Evolutionary conservation across 2,888 invertebrate genomes (phyloP), one percentile per base, ranked within the genome.

Genomic region (Lasioglossum vierecki): DNA sequence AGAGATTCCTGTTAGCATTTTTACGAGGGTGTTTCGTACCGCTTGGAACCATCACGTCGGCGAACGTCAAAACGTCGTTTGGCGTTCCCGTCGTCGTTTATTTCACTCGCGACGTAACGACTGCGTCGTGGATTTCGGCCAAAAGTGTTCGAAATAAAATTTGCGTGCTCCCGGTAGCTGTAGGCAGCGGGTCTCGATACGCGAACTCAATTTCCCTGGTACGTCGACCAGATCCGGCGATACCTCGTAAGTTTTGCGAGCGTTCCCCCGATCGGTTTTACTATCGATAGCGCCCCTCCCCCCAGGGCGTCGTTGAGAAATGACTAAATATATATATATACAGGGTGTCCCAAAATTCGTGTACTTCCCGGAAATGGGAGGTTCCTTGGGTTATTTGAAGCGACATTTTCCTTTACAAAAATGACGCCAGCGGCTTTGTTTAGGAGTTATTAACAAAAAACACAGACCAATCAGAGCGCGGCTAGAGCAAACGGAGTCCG

Each of bases 151-250:
- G 66, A 76, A 78, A 79, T 81, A 76, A 84, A 86, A 86, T 86
- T 86, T 84, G 72, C 85, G 66, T 78, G 76, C 63, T 46, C 35
- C 68, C 78, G n/a, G 41, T 73, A 5, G 18, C 15, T 41, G 57
- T 76, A 76, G 49, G 60, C 26, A 44, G n/a, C 41, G 11, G 39
- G 8, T 5, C 74, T 53, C 60, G 63, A 35, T 57, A 46, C 53
- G 53, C 74, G 63, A 75, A 80, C 76, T 84, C 85, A 71, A 85
- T 85, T 85, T 85, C 80, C 76, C 63, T 70, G 76, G 74, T 76
- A 76, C 72, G 70, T 44, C 60, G 76, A 46, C 73, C 71, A 66
- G 77, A 79, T 49, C 39, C 71, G 68, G 22, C 81, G 85, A 77
- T 79, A 77, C 41, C 82, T 82, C 85, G 76, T 26, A 30, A 85